These are phyloP conservation scores for Dendropsophus ebraccatus DNA, from an alignment of 2,113 vertebrate genomes.

Conservation along the genomic window DNA sequence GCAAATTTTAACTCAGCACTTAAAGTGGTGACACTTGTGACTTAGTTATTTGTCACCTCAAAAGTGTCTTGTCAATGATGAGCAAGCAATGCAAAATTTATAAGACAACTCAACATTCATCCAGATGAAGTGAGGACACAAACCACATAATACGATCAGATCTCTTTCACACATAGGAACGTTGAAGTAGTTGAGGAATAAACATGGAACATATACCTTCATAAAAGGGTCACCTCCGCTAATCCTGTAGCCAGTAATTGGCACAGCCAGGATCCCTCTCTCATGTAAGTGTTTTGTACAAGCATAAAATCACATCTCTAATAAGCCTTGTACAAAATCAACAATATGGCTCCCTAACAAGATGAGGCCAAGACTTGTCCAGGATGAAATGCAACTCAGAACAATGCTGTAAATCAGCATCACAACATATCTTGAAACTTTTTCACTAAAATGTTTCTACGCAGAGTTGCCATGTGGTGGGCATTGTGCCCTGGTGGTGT, in stretches of 20 bases:
- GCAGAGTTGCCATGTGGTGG: background rate
- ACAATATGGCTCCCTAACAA: constrained; percentile 11
- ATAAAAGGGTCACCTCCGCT: background rate
- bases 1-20: constrained; percentile 26
- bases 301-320: background rate
- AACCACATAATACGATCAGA: background rate
- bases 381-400: constrained; percentile 9
- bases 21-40: constrained; percentile 4
- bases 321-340: background rate
- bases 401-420: background rate
- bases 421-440: background rate
- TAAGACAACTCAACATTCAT: background rate
- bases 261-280: background rate
- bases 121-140: background rate
- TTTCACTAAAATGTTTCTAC: constrained; percentile 1
- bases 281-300: background rate
- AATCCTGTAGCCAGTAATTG: background rate
- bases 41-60: background rate
- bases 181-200: constrained; percentile 1
- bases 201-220: constrained; percentile 19
- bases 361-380: background rate
- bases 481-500: background rate
- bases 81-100: background rate
- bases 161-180: constrained; percentile 20
- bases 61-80: background rate